These are phyloP conservation scores for Ormyrus pomaceus DNA, from an alignment of 2,888 invertebrate species.

Conservation along the genomic window DNA sequence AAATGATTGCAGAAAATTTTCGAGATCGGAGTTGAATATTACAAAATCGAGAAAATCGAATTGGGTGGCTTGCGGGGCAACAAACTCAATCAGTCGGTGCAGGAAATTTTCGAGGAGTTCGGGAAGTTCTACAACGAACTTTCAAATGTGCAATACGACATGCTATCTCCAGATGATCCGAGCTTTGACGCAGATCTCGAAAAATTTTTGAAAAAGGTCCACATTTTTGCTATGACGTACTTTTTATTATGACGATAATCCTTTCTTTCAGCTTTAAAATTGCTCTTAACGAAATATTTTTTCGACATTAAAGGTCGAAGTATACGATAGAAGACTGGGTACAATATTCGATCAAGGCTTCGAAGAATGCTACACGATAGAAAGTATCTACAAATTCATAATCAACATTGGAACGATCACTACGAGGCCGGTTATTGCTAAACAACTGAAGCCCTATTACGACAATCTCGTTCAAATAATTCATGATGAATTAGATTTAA, in stretches of 20 bases:
- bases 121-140: constrained; percentile 67
- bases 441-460: constrained; percentile 84
- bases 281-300: too few relatives aligned
- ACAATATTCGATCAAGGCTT: constrained; percentile 88
- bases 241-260: neutral
- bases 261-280: too few relatives aligned
- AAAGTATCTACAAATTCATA: constrained; percentile 81
- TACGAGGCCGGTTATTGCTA: constrained; percentile 85
- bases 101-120: constrained; percentile 72
- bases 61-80: constrained; percentile 84
- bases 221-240: neutral
- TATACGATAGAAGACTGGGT: constrained; percentile 87
- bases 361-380: constrained; percentile 85
- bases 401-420: constrained; percentile 86
- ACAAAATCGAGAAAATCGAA: constrained; percentile 91
- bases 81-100: constrained; percentile 78
- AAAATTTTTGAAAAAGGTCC: constrained; percentile 79
- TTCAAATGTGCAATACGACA: constrained; percentile 81
- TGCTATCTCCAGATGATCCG: constrained; percentile 83
- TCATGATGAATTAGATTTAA: constrained; percentile 81
- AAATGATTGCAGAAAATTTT: constrained; percentile 76
- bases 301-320: constrained; percentile 75
- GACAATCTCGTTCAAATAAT: constrained; percentile 81
- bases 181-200: constrained; percentile 82
- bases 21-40: constrained; percentile 86